These are phyloP conservation scores for Nowickia ferox DNA, from an alignment of 2,888 invertebrate genomes.

Conservation along the genomic window DNA sequence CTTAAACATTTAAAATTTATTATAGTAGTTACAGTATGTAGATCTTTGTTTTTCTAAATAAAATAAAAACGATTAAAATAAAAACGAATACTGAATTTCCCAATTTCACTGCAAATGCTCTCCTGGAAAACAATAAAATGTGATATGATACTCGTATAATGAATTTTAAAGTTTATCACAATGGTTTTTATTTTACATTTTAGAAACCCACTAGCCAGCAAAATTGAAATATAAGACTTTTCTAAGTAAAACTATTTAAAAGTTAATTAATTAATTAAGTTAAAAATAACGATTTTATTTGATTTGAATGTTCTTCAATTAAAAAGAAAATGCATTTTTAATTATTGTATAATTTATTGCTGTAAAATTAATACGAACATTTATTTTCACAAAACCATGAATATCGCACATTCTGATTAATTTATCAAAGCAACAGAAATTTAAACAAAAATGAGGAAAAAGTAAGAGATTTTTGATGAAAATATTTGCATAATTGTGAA, in stretches of 20 bases:
- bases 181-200: too few species aligned
- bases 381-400: conserved; percentile 67
- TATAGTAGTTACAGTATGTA: too few species aligned
- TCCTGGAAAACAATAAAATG: too few species aligned
- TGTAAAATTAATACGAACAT: conserved; percentile 65
- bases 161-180: too few species aligned
- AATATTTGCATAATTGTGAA: conserved; percentile 68
- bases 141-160: too few species aligned
- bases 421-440: background rate
- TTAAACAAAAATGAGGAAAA: conserved; percentile 21
- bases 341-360: conserved; percentile 65
- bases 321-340: conserved; percentile 46
- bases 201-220: too few species aligned
- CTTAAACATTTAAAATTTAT: too few species aligned
- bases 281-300: conserved; percentile 12
- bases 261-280: conserved; percentile 53
- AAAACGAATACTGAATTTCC: too few species aligned
- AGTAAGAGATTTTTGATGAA: conserved; percentile 16
- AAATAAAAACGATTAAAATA: too few species aligned
- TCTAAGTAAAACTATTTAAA: conserved; percentile 18
- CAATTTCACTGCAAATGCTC: too few species aligned
- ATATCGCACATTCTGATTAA: conserved; percentile 54
- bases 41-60: too few species aligned
- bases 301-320: background rate
- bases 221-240: too few species aligned